Evolutionary conservation across 2,113 vertebrate species (phyloP).

Genomic region (Corythaixoides concolor): DNA sequence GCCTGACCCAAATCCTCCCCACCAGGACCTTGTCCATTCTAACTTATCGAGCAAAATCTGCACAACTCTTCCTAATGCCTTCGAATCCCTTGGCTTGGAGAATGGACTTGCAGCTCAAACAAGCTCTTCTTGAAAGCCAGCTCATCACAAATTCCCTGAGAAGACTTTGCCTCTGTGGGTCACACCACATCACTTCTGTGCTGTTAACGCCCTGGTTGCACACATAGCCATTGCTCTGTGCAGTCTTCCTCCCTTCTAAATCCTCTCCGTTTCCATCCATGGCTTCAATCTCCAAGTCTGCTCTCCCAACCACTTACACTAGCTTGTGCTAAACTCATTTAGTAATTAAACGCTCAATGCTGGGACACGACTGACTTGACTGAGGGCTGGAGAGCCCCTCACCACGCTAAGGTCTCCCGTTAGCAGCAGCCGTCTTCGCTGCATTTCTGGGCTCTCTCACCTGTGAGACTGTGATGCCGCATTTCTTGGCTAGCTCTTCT

Average conservation of each 20-base stretch:
- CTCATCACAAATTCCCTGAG: not conserved
- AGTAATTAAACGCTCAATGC: not conserved
- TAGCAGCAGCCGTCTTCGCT: not conserved
- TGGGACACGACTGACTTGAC: not conserved
- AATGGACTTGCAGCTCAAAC: not conserved
- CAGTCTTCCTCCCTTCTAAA: not conserved
- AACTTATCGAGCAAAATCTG: not conserved
- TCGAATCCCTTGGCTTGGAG: not conserved
- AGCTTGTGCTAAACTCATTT: not conserved
- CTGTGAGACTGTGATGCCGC: constrained; percentile 98
- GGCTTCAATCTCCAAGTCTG: not conserved
- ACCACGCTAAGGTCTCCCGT: not conserved
- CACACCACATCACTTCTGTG: not conserved
- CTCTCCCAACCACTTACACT: not conserved
- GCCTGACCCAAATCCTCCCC: not conserved
- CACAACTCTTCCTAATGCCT: not conserved
- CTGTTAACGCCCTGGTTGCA: not conserved
- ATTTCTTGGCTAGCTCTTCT: constrained; percentile 99
- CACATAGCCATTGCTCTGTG: not conserved
- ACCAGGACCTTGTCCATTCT: not conserved
- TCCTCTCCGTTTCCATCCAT: not conserved
- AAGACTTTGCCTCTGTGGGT: not conserved
- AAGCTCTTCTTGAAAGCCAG: not conserved
- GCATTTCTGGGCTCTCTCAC: constrained; percentile 69
- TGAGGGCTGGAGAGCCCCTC: not conserved